A percentile compares a stretch with the other conserved stretches of the same genome.
Conservation (phyloP, 2,797 vertebrate genomes). For the Vultur gryphus region DNA sequence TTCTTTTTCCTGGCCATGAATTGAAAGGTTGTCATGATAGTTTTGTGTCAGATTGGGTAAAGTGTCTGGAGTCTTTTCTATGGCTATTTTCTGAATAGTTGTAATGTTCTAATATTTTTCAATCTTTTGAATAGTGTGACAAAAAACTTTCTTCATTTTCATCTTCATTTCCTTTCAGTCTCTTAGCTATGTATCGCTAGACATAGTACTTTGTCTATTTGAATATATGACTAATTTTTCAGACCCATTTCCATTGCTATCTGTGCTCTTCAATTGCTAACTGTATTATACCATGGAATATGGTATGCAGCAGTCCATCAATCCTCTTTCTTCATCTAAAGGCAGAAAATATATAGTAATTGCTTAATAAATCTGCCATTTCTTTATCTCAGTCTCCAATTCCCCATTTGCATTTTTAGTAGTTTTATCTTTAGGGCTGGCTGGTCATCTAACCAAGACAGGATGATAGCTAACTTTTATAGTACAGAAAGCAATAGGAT, state of each 20-base stretch:
- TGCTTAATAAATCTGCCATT: conserved; percentile 54
- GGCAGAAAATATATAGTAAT: conserved; percentile 47
- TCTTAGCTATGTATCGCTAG: background rate
- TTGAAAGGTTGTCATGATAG: background rate
- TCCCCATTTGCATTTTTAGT: conserved; percentile 49
- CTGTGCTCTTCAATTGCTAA: conserved; percentile 9
- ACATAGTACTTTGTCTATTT: conserved; percentile 10
- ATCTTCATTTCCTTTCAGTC: conserved; percentile 48
- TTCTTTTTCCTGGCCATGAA: background rate
- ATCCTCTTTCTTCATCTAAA: conserved; percentile 45
- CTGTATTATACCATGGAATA: background rate
- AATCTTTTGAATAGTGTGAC: conserved; percentile 4
- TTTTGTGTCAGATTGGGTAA: background rate
- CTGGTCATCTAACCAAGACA: conserved; percentile 33
- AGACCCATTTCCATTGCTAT: conserved; percentile 39
- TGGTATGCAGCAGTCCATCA: conserved; percentile 26
- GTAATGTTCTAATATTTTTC: background rate
- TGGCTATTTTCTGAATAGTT: background rate
- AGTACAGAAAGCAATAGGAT: conserved; percentile 8
- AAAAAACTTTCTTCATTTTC: conserved; percentile 19
- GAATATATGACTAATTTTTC: conserved; percentile 54
- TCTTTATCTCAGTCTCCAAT: conserved; percentile 22
- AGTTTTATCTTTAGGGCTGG: conserved; percentile 48
- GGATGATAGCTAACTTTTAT: background rate
- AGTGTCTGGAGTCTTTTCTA: background rate